A percentile compares a stretch with the other conserved stretches of the same genome.
Evolutionary conservation across 2,113 vertebrate species (phyloP).

Genomic region (Spilogale gracilis): DNA sequence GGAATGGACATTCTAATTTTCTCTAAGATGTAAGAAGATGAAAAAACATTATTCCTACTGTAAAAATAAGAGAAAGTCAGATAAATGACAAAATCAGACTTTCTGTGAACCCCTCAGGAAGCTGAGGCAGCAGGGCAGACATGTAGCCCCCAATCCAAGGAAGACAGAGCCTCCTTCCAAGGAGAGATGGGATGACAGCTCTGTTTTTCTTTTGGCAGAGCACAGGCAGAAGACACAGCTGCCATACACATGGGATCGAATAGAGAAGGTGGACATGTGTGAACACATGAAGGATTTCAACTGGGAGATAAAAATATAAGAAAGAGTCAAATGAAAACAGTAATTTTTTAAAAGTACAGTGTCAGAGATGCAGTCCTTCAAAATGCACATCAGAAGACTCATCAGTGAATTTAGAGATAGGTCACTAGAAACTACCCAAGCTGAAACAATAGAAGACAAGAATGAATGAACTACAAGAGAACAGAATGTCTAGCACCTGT

Average conservation of each 20-base stretch:
- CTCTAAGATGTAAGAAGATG: not conserved
- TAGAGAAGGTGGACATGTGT: not conserved
- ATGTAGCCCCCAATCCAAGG: not conserved
- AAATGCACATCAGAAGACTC: not conserved
- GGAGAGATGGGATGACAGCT: not conserved
- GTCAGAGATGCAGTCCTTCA: not conserved
- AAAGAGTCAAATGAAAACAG: not conserved
- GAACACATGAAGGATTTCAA: not conserved
- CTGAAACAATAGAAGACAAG: not conserved
- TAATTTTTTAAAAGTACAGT: not conserved
- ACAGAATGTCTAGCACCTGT: not conserved
- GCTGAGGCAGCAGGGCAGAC: not conserved
- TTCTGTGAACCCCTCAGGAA: not conserved
- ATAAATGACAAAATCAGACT: not conserved
- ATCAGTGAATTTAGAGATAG: not conserved
- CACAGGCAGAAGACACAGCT: not conserved
- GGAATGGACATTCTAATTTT: not conserved
- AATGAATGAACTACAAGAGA: not conserved
- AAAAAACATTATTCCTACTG: not conserved
- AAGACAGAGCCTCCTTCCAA: not conserved
- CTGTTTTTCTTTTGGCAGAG: not conserved
- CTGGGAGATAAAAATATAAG: not conserved
- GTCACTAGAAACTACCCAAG: not conserved
- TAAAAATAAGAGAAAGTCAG: not conserved
- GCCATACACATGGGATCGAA: not conserved